Conservation (phyloP, 2,113 vertebrate species). For the Lutjanus erythropterus region DNA sequence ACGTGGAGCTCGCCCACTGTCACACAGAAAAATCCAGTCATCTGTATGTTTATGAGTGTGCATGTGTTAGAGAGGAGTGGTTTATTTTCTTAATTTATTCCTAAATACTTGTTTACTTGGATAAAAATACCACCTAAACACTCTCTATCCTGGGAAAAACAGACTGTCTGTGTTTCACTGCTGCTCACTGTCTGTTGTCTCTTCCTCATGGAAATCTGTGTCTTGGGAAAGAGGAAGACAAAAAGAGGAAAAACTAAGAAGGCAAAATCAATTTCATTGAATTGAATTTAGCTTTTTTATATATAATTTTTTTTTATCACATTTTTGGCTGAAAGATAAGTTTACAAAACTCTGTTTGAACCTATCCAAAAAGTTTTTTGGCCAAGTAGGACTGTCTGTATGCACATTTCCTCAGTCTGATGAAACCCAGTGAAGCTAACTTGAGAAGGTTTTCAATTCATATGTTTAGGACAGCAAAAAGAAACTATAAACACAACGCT, state of each 20-base stretch:
- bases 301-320: neutral
- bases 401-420: neutral
- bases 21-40: constrained; percentile 65
- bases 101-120: constrained; percentile 57
- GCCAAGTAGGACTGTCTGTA: neutral
- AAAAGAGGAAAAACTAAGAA: neutral
- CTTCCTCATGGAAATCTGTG: neutral
- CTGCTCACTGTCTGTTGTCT: constrained; percentile 9
- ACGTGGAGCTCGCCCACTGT: constrained; percentile 60
- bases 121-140: constrained; percentile 59
- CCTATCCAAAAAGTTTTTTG: too few species aligned
- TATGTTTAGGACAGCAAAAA: neutral
- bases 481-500: neutral
- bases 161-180: constrained; percentile 1
- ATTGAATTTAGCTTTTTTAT: neutral
- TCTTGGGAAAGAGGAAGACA: constrained; percentile 16
- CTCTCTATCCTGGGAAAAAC: constrained; percentile 30
- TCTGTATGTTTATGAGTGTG: constrained; percentile 42
- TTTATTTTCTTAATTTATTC: constrained; percentile 63
- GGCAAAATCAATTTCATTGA: too few species aligned
- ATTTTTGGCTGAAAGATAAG: neutral
- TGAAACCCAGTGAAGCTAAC: neutral
- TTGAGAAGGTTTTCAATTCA: too few species aligned
- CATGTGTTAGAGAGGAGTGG: neutral
- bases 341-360: neutral